A percentile compares a stretch with the other conserved stretches of the same genome.
Evolutionary conservation across 2,888 invertebrate species (phyloP).

Genomic region (Drosophila longiperda): DNA sequence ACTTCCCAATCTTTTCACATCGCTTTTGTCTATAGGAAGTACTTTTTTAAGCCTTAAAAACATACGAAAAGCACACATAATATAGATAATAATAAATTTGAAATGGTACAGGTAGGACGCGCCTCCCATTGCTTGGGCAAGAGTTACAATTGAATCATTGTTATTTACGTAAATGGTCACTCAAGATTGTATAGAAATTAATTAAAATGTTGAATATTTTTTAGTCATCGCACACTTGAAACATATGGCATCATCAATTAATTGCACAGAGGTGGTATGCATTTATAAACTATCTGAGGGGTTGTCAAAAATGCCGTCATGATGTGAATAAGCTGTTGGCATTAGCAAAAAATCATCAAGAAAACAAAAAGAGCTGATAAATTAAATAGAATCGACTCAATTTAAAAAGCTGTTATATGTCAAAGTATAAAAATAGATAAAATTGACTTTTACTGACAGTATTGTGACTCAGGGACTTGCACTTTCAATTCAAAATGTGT

Average conservation of each 20-base stretch:
- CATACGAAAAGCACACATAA: background rate
- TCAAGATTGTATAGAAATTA: constrained; percentile 29
- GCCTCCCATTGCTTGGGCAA: constrained; percentile 1
- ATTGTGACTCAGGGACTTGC: background rate
- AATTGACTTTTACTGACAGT: background rate
- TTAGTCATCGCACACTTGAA: constrained; percentile 43
- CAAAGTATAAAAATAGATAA: background rate
- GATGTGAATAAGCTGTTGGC: constrained; percentile 19
- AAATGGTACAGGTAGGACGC: constrained; percentile 22
- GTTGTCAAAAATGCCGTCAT: constrained; percentile 39
- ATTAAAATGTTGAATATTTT: constrained; percentile 42
- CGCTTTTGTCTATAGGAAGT: constrained; percentile 46
- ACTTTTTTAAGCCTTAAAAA: constrained; percentile 2
- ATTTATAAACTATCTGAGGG: constrained; percentile 40
- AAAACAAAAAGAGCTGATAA: constrained; percentile 37
- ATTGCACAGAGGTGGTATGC: constrained; percentile 39
- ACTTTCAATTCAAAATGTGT: constrained; percentile 1
- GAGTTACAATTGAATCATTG: constrained; percentile 37
- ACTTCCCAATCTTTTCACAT: constrained; percentile 39
- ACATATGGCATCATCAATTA: constrained; percentile 74
- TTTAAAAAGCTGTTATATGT: constrained; percentile 1
- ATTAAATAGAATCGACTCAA: constrained; percentile 6
- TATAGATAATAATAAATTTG: constrained; percentile 1
- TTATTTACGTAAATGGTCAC: constrained; percentile 32
- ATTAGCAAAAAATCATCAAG: constrained; percentile 32